Evolutionary conservation across 2,888 invertebrate genomes (phyloP).

Genomic region (Cinara cedri): DNA sequence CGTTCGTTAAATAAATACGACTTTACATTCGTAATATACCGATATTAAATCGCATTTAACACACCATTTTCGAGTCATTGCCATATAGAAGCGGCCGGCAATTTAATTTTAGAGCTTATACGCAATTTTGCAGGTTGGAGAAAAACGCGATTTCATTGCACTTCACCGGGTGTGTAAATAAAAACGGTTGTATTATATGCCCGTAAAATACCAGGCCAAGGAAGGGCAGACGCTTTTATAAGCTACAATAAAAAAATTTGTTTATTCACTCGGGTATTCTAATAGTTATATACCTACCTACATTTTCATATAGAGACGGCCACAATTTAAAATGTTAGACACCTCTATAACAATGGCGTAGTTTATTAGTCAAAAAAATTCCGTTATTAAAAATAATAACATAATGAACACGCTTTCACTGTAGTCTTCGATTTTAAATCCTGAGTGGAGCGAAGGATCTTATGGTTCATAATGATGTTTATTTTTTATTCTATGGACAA

Average conservation of each 20-base stretch:
- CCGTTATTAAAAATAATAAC: too few relatives aligned
- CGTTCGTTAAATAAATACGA: too few relatives aligned
- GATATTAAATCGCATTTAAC: slow-evolving; percentile 33
- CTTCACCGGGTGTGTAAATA: slow-evolving; percentile 45
- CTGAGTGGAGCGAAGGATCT: too few relatives aligned
- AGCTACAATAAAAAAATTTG: slow-evolving; percentile 33
- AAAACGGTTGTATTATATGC: slow-evolving; percentile 38
- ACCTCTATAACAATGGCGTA: slow-evolving; percentile 39
- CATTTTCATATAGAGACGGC: slow-evolving; percentile 37
- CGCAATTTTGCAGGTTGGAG: background rate
- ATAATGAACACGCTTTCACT: too few relatives aligned
- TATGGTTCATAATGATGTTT: too few relatives aligned
- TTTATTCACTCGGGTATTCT: slow-evolving; percentile 12
- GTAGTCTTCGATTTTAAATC: too few relatives aligned
- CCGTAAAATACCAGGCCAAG: too few relatives aligned
- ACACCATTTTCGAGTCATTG: slow-evolving; percentile 14
- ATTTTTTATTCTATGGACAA: too few relatives aligned
- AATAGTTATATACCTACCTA: too few relatives aligned
- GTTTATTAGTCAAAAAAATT: slow-evolving; percentile 52
- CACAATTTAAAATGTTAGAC: slow-evolving; percentile 33
- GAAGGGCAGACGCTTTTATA: slow-evolving; percentile 34
- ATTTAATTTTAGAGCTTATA: background rate
- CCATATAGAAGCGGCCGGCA: background rate
- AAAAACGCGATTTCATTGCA: slow-evolving; percentile 18
- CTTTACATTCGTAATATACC: slow-evolving; percentile 4